Conservation (phyloP, 92 coral and sea anemone species). For the Galaxea fascicularis region DNA sequence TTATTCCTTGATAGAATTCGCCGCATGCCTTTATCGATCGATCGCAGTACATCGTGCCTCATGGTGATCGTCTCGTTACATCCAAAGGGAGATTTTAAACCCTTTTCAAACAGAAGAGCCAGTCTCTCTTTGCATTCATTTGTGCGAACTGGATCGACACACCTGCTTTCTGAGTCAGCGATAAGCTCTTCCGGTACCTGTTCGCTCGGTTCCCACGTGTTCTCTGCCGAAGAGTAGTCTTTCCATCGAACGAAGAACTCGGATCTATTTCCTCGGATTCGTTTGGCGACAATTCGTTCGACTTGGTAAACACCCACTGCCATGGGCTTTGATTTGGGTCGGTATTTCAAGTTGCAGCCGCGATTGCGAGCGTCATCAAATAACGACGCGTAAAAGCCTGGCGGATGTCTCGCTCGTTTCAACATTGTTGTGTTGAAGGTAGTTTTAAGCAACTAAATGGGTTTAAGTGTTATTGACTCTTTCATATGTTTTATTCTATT, state of each 20-base stretch:
- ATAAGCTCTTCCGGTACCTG: constrained; percentile 4
- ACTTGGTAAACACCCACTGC: constrained; percentile 46
- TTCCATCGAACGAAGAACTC: background rate
- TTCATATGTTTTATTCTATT: no score
- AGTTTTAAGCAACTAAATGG: no score
- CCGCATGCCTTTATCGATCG: no score
- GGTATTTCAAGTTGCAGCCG: constrained; percentile 17
- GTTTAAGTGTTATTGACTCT: no score
- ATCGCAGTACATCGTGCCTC: no score
- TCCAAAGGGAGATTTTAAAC: constrained; percentile 2
- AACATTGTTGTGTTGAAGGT: constrained; percentile 17
- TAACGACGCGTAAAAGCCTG: constrained; percentile 30
- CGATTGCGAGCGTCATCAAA: constrained; percentile 10
- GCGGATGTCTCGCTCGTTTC: constrained; percentile 16
- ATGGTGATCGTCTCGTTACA: background rate
- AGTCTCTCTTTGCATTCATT: background rate
- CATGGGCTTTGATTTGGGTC: constrained; percentile 25
- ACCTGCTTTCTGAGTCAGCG: background rate
- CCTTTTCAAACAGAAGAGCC: background rate
- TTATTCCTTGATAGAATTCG: no score
- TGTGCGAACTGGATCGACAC: background rate
- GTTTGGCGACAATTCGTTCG: constrained; percentile 39
- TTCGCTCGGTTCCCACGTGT: constrained; percentile 2
- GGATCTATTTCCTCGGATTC: background rate
- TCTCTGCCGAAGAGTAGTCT: constrained; percentile 20